These are phyloP conservation scores for Anastatus disparis DNA, from an alignment of 1,140 invertebrate species.

Conservation along the genomic window DNA sequence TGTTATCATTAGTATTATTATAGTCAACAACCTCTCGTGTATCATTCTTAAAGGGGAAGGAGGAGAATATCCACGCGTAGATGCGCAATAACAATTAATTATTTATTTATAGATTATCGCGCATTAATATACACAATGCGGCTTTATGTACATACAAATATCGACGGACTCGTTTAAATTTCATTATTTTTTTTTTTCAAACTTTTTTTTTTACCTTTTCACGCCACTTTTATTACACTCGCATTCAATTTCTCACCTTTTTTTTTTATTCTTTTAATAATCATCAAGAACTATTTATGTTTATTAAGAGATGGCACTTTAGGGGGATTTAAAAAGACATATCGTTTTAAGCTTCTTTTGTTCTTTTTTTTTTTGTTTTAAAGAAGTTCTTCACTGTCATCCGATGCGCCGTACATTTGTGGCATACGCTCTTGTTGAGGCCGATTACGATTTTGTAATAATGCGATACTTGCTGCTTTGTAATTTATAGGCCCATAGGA, in stretches of 20 bases:
- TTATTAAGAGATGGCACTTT: slow-evolving; percentile 51
- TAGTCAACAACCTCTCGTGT: too few species aligned
- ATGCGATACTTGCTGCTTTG: slow-evolving; percentile 46
- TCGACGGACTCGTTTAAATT: slow-evolving; percentile 26
- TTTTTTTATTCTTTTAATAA: not conserved
- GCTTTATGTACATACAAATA: too few species aligned
- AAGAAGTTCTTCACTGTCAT: slow-evolving; percentile 65
- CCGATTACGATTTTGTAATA: slow-evolving; percentile 59
- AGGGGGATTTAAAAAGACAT: slow-evolving; percentile 28
- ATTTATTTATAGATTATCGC: not conserved
- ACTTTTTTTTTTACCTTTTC: too few species aligned
- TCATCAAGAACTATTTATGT: too few species aligned
- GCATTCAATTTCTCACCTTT: too few species aligned
- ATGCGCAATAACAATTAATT: too few species aligned
- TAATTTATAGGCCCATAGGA: slow-evolving; percentile 82
- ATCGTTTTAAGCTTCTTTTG: not conserved
- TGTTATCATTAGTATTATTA: too few species aligned
- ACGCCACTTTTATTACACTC: too few species aligned
- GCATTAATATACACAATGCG: slow-evolving; percentile 46
- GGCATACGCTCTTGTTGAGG: slow-evolving; percentile 53
- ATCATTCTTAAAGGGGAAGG: too few species aligned
- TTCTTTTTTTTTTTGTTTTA: too few species aligned
- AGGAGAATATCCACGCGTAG: too few species aligned
- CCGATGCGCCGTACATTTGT: slow-evolving; percentile 63
- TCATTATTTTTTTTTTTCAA: not conserved